These are phyloP conservation scores for Eleginops maclovinus DNA, from an alignment of 2,113 vertebrate genomes.

Conservation along the genomic window DNA sequence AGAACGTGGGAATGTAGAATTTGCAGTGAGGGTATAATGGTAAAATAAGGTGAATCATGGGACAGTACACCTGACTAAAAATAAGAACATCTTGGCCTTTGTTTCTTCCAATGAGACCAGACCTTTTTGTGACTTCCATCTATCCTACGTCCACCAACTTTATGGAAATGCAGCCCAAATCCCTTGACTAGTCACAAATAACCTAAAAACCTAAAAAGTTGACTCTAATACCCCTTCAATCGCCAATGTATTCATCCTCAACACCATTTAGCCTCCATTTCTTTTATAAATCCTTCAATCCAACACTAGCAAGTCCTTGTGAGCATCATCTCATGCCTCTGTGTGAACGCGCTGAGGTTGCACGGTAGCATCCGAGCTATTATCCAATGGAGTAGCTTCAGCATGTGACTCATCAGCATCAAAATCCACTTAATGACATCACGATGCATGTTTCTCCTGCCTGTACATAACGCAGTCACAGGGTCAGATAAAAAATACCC, in stretches of 20 bases:
- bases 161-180: neutral
- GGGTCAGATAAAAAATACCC: constrained; percentile 6
- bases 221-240: neutral
- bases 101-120: neutral
- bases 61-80: neutral
- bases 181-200: no score
- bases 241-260: neutral
- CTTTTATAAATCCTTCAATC: neutral
- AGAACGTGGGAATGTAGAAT: neutral
- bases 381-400: constrained; percentile 71
- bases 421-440: constrained; percentile 77
- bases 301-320: neutral
- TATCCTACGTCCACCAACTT: neutral
- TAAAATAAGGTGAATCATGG: constrained; percentile 11
- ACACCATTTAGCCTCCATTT: constrained; percentile 2
- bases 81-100: neutral
- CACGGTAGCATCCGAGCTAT: constrained; percentile 52
- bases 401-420: constrained; percentile 81
- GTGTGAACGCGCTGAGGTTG: constrained; percentile 24
- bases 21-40: neutral
- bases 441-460: constrained; percentile 69
- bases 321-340: neutral
- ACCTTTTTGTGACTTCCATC: neutral
- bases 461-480: constrained; percentile 18
- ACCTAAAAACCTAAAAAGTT: neutral